Conservation (phyloP, 2,888 invertebrate species). For the Leptopilina drosophilae region DNA sequence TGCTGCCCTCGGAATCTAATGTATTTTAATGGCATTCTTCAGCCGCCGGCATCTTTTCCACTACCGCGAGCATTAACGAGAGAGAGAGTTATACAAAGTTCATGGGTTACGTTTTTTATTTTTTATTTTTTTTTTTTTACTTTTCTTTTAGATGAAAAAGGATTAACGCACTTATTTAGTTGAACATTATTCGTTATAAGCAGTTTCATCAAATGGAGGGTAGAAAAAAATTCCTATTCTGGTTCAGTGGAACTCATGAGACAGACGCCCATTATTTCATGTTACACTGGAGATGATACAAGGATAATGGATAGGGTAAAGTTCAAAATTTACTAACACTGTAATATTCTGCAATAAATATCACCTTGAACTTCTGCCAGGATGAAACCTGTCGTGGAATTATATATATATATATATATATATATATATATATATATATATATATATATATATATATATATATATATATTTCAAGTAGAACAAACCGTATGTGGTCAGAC, state of each 20-base stretch:
- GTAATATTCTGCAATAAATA: slow-evolving; percentile 30
- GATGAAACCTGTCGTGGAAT: slow-evolving; percentile 28
- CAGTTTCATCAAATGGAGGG: slow-evolving; percentile 45
- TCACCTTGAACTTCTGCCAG: background rate
- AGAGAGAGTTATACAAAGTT: slow-evolving; percentile 67
- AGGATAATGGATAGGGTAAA: slow-evolving; percentile 29
- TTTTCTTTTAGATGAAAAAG: slow-evolving; percentile 52
- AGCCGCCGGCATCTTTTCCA: slow-evolving; percentile 51
- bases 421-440: too few relatives aligned
- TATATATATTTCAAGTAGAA: slow-evolving; percentile 32
- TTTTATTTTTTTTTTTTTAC: too few relatives aligned
- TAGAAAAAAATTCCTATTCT: slow-evolving; percentile 13
- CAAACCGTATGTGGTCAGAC: slow-evolving; percentile 14
- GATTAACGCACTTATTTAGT: slow-evolving; percentile 66
- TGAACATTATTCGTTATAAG: slow-evolving; percentile 61
- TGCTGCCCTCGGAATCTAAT: slow-evolving; percentile 57
- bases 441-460: background rate
- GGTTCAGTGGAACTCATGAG: background rate
- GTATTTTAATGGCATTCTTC: slow-evolving; percentile 65
- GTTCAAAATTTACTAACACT: slow-evolving; percentile 35
- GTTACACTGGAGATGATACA: background rate
- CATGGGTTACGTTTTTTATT: background rate
- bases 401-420: slow-evolving; percentile 1
- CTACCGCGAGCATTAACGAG: slow-evolving; percentile 66
- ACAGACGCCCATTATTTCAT: slow-evolving; percentile 18